Conservation (phyloP, 2,113 vertebrate species). For the Takifugu flavidus region DNA sequence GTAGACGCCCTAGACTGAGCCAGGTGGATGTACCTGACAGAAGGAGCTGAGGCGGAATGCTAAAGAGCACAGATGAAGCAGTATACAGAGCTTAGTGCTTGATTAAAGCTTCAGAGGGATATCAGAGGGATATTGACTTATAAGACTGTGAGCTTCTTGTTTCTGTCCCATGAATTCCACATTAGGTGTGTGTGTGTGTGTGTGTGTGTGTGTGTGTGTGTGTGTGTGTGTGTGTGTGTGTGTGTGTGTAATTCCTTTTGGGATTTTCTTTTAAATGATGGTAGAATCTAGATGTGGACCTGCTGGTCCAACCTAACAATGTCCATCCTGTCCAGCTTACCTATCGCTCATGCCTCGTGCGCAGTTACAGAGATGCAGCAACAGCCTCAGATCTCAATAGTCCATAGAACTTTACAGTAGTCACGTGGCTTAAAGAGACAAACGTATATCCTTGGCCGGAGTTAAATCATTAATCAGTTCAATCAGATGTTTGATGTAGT, state of each 20-base stretch:
- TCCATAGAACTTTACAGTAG: too few relatives aligned
- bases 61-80: conserved; percentile 50
- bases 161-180: not conserved
- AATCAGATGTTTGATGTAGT: too few relatives aligned
- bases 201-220: not conserved
- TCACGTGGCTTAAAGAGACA: too few relatives aligned
- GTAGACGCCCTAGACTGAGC: too few relatives aligned
- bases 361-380: too few relatives aligned
- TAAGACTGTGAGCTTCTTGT: conserved; percentile 43
- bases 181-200: not conserved
- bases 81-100: conserved; percentile 64
- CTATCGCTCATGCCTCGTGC: too few relatives aligned
- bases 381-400: too few relatives aligned
- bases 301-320: too few relatives aligned
- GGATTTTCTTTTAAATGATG: too few relatives aligned
- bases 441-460: too few relatives aligned
- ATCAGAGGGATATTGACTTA: conserved; percentile 55
- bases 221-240: not conserved
- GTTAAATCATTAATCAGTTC: too few relatives aligned
- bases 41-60: conserved; percentile 41
- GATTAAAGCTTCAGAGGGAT: conserved; percentile 59
- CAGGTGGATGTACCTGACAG: not conserved
- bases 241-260: not conserved
- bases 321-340: not conserved
- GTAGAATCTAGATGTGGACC: too few relatives aligned